Conservation (phyloP, 2,797 vertebrate genomes). For the Pseudotriccus pelzelni region DNA sequence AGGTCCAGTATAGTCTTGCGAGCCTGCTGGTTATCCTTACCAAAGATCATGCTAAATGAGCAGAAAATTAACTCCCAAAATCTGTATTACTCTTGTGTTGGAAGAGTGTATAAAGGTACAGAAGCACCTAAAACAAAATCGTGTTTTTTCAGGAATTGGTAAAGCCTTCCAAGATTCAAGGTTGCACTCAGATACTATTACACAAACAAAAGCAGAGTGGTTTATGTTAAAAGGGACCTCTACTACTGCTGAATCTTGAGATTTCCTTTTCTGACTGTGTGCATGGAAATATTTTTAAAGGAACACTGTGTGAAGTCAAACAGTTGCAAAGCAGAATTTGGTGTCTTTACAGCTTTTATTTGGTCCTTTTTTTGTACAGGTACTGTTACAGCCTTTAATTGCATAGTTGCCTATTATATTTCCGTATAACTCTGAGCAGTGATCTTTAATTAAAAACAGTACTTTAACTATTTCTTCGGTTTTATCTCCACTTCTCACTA, state of each 20-base stretch:
- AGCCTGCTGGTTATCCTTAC: not conserved
- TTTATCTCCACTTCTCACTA: not conserved
- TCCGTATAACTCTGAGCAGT: not conserved
- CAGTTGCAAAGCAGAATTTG: not conserved
- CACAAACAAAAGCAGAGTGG: not conserved
- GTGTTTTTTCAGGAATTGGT: not conserved
- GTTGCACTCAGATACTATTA: not conserved
- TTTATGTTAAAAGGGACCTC: not conserved
- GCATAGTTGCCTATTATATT: not conserved
- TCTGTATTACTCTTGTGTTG: not conserved
- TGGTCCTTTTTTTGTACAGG: not conserved
- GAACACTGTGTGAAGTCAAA: not conserved
- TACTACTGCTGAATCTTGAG: not conserved
- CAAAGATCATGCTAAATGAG: not conserved
- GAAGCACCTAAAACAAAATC: not conserved
- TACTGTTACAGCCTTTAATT: not conserved
- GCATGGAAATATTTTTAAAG: not conserved
- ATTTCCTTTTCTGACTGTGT: not conserved
- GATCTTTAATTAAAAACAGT: not conserved
- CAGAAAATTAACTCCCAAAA: not conserved
- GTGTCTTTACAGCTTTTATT: not conserved
- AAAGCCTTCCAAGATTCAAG: not conserved
- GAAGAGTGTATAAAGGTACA: not conserved
- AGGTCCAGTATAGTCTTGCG: not conserved
- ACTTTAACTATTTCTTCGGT: not conserved